Conservation (phyloP, 2,113 vertebrate species). For the Pygoscelis adeliae region DNA sequence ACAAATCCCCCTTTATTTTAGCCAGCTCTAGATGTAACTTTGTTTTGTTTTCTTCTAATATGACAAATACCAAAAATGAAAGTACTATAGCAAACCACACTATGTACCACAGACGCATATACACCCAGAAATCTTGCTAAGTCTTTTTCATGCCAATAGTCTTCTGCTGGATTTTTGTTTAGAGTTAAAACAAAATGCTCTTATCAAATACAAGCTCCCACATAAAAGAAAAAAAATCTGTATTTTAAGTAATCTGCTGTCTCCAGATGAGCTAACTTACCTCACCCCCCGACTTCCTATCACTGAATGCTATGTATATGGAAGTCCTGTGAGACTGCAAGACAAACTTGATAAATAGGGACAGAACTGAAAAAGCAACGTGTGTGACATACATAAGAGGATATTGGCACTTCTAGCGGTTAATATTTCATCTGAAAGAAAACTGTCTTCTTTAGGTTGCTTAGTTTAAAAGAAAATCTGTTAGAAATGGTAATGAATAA, state of each 20-base stretch:
- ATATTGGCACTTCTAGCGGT: not conserved
- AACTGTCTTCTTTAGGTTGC: not conserved
- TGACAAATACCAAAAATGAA: not conserved
- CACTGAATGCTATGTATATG: not conserved
- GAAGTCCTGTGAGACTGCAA: not conserved
- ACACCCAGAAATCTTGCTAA: not conserved
- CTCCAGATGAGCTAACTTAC: not conserved
- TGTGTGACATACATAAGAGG: not conserved
- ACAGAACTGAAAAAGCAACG: not conserved
- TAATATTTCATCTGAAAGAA: not conserved
- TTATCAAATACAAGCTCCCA: not conserved
- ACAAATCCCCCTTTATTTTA: not conserved
- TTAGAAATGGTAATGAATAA: not conserved
- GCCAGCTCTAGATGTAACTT: not conserved
- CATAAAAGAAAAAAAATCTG: not conserved
- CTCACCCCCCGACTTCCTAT: not conserved
- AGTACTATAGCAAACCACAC: not conserved
- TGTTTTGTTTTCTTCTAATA: not conserved
- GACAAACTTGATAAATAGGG: not conserved
- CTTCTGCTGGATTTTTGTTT: not conserved
- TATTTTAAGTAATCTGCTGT: not conserved
- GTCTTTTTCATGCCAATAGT: not conserved
- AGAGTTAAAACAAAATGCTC: not conserved
- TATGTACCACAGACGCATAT: not conserved
- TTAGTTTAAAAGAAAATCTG: not conserved